Evolutionary conservation across 2,888 invertebrate species (phyloP), one percentile per base, ranked within the genome.

Genomic region (Epiblema foenella): DNA sequence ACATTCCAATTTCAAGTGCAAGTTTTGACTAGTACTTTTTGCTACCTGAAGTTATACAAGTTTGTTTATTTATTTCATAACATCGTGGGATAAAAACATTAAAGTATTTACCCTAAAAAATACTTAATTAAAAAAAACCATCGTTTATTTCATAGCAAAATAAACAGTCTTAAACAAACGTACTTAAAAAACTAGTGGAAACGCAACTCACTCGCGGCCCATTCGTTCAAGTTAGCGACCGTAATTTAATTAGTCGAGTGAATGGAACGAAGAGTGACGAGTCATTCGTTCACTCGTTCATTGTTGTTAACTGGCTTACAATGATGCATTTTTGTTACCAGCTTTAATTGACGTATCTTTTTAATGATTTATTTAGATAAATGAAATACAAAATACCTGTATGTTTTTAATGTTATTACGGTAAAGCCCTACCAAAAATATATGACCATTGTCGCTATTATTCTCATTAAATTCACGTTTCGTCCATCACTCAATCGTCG

Each of bases 141-240:
- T 5, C 42, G 15, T 15, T 15, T 42, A 42, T 54, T 24, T 7
- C 15, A 15, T 54, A 12, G 24, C 15, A 7, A 11, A 12, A 33
- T 8, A 5, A 33, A 33, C 33, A 33, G 33, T 7, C 12, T 54
- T 29, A 29, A 54, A 54, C 24, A 54, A 54, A 54, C 24, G 24
- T 37, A 58, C 37, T 12, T 17, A 58, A 58, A 58, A 58, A 58
- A 18, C 15, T 58, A 56, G 29, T 29, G n/a, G 29, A 29, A 56
- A 56, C 15, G 58, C 58, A 58, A 58, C 58, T 58, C 58, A 58
- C 39, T 39, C 58, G 33, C 37, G 18, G 39, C 39, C 17, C 58
- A 58, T 58, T 58, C 58, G 39, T 58, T 58, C 15, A 39, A 58
- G 58, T 58, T 58, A 58, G 37, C 58, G 56, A 17, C 37, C 39